Base-by-base conservation (phyloP, 2,888 invertebrate genomes). In the Mythimna lalbum region DNA sequence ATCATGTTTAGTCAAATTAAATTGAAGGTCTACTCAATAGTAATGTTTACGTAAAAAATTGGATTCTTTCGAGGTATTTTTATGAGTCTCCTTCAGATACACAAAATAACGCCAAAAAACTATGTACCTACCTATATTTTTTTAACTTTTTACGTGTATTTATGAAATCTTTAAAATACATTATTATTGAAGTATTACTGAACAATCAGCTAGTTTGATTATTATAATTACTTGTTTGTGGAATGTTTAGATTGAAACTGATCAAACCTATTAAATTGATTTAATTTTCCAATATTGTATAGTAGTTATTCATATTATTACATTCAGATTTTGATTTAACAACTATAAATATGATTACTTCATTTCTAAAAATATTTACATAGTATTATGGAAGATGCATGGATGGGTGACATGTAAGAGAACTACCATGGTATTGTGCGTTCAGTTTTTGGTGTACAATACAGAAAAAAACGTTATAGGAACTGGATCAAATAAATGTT, bases 301-400 rank as follows among this genome's bases (percentile, higher is more conserved):
- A 57, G 33, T 77, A 80, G 78, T 75, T 72, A 77, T 76, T 81
- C 72, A 14, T 79, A 63, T 78, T 63, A 39, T 83, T 84, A 86
- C 79, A 85, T 80, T 82, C 84, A 73, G 85, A 85, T 84, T 85
- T 85, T 81, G 82, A 85, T 87, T 75, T 83, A 85, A 85, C 84
- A 87, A 88, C 71, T 81, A 78, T 80, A 80, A 74, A 81, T 74
- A 84, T 83, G 81, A 82, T 82, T 84, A 89, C 78, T 85, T 87
- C 85, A 87, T 85, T 86, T 82, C 85, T 89, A 88, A 81, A 84
- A 83, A 83, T 90, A 88, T 89, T 85, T 90, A 89, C 88, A 90
- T 84, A 81, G 7, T 7, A n/a, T 2, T 65, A 85, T 86, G 87
- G 89, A 89, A 90, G 89, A 88, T 87, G 84, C 80, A 82, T 82